Base-by-base conservation (phyloP, 2,113 vertebrate genomes). In the Indicator indicator region DNA sequence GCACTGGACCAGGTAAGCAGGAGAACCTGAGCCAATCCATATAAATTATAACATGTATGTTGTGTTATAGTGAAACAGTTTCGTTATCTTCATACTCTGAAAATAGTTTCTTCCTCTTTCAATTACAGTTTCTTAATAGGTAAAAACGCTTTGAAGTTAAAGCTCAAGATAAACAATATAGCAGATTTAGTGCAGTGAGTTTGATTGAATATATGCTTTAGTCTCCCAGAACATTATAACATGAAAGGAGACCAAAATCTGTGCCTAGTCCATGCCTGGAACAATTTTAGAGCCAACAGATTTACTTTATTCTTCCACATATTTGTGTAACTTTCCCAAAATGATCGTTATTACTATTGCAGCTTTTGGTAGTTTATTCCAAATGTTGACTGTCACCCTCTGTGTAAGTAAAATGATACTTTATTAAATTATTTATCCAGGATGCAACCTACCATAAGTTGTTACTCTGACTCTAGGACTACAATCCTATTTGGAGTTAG, bases 161-260 rank as follows among this genome's bases (percentile, higher is more conserved):
- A 94, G 24, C 73, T 81, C 44, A 91, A 94, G 93, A 97, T 97
- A 97, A 96, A 93, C 93, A 72, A 93, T 62, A 65, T 1, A 95
- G 93, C 65, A 95, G 96, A 97, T 96, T 97, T 95, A 96, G 73
- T 96, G 83, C 89, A 95, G 94, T 94, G 94, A 96, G 89, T 71
- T 64, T 96, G 93, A 97, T 72, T 91, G 89, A 94, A 88, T 90
- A 86, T 83, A 95, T 83, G 89, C 62, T 83, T 89, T 95, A 64
- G 93, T 83, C 82, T 94, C 60, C 11, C 52, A 88, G 73, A 95
- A 95, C 93, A 90, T 86, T 94, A 54, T 90, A 95, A 86, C 89
- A 93, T 90, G 88, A 95, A 93, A 95, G 89, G 83, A 96, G 73
- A 86, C 85, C 65, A 84, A 91, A 93, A 83, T 91, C 88, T 95